phyloP scores from a whole-genome alignment of 1,140 invertebrate genomes.

The Drosophila orena region DNA sequence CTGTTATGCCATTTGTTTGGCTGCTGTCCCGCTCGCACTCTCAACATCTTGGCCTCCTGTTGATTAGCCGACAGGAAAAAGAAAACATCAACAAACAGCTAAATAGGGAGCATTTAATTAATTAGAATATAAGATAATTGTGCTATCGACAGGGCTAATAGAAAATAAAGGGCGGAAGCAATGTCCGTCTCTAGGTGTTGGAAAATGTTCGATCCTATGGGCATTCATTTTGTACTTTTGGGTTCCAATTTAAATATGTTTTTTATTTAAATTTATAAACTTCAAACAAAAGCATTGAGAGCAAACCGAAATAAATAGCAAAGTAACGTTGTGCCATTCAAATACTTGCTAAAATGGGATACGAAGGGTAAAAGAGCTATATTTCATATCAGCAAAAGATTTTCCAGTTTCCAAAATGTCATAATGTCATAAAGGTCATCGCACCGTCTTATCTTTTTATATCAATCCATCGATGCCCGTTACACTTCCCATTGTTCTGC shows the following conservation, averaged over 20 bases:
- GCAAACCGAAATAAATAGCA: no score
- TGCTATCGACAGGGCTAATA: conserved; percentile 5
- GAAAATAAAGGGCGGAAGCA: not conserved
- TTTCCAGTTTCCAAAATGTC: not conserved
- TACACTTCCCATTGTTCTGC: conserved; percentile 25
- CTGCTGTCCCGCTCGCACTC: conserved; percentile 31
- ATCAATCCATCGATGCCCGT: conserved; percentile 21
- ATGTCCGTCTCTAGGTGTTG: not conserved
- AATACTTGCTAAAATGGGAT: no score
- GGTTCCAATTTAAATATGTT: no score
- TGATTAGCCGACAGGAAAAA: conserved; percentile 49
- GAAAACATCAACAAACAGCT: conserved; percentile 63
- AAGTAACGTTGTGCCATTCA: no score
- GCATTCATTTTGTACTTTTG: no score
- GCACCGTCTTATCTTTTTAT: conserved; percentile 6
- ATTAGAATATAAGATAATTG: conserved; percentile 40
- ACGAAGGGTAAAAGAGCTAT: no score
- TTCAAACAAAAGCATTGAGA: no score
- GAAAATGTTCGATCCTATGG: no score
- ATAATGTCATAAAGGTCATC: conserved; percentile 4
- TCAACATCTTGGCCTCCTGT: conserved; percentile 49
- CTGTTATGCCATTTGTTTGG: conserved; percentile 54
- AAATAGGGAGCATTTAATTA: conserved; percentile 28
- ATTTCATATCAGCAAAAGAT: not conserved
- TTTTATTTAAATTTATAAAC: no score